Conservation (phyloP, 2,888 invertebrate species). For the Micropterix aruncella region DNA sequence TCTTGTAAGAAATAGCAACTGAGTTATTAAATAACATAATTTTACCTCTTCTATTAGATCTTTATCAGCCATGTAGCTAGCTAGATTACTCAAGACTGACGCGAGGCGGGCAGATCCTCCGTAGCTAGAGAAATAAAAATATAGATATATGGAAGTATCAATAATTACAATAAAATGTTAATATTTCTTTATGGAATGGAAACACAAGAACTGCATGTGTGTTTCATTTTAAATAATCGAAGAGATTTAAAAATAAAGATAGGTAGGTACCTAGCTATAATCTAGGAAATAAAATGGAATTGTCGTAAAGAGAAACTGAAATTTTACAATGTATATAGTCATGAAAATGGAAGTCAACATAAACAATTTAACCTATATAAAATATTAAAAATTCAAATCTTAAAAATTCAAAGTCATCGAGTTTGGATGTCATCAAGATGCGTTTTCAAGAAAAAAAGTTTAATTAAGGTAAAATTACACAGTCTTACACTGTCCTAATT, state of each 20-base stretch:
- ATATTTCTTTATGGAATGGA: too few relatives aligned
- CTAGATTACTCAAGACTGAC: constrained; percentile 19
- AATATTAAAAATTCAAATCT: too few relatives aligned
- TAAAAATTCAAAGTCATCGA: not conserved
- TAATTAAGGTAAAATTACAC: constrained; percentile 1
- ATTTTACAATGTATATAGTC: not conserved
- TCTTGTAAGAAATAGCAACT: not conserved
- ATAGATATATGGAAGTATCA: too few relatives aligned
- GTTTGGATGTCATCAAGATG: not conserved
- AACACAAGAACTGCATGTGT: too few relatives aligned
- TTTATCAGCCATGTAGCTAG: constrained; percentile 22
- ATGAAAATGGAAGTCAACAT: too few relatives aligned
- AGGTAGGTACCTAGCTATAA: too few relatives aligned
- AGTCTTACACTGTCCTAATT: not conserved
- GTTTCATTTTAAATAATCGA: not conserved
- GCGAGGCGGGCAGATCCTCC: constrained; percentile 25
- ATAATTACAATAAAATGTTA: too few relatives aligned
- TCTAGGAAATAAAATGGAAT: too few relatives aligned
- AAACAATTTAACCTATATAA: too few relatives aligned
- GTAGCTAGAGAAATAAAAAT: constrained; percentile 18
- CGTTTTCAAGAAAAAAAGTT: not conserved
- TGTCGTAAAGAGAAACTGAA: not conserved
- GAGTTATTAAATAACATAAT: not conserved
- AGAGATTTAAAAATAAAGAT: too few relatives aligned
- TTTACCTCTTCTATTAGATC: constrained; percentile 18